Evolutionary conservation across 2,113 vertebrate species (phyloP).

Genomic region (Isurus oxyrinchus): DNA sequence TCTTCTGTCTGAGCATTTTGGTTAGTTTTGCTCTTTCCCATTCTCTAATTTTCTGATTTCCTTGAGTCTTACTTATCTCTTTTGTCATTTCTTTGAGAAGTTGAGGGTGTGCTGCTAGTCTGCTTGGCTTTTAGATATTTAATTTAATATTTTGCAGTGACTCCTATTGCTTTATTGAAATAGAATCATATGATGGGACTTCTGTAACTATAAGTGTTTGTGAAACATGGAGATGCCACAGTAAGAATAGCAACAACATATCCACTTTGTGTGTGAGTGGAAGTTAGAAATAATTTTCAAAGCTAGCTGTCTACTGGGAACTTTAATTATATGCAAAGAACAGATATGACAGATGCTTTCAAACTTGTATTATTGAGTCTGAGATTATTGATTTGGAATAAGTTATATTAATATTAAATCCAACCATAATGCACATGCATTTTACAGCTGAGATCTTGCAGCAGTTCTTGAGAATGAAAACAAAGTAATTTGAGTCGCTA

Average conservation of each 20-base stretch:
- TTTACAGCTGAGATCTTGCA: not conserved
- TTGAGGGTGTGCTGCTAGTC: not conserved
- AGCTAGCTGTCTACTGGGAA: not conserved
- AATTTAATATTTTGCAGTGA: not conserved
- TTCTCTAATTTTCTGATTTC: not conserved
- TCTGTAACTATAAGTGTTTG: not conserved
- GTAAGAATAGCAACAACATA: not conserved
- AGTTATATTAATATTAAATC: not conserved
- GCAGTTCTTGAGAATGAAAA: not conserved
- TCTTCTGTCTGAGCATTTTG: not conserved
- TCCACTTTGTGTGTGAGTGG: not conserved
- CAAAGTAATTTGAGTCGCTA: not conserved
- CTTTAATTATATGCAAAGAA: not conserved
- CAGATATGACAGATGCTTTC: not conserved
- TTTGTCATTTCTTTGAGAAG: not conserved
- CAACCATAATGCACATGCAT: not conserved
- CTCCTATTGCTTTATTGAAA: not conserved
- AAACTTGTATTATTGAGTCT: not conserved
- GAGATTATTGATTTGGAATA: not conserved
- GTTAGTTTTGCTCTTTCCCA: not conserved
- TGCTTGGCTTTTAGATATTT: not conserved
- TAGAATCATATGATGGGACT: not conserved
- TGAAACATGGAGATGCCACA: not conserved
- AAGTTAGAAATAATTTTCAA: not conserved
- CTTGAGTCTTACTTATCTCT: not conserved